Evolutionary conservation across 2,888 invertebrate species (phyloP).

Genomic region (Leptarthrus brevirostris): DNA sequence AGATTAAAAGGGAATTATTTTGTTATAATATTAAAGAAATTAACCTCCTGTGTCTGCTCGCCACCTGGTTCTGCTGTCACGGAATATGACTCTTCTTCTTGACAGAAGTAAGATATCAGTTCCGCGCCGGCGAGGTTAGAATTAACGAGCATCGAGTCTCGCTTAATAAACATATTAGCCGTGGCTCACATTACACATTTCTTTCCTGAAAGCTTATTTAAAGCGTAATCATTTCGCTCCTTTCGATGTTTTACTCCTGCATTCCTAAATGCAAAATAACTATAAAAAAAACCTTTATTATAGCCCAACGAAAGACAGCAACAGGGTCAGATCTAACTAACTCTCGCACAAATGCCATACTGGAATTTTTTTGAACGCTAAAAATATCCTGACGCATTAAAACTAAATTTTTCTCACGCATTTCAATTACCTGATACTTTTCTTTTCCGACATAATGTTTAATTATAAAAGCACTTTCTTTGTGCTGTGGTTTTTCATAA

Average conservation of each 20-base stretch:
- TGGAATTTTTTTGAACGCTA: constrained; percentile 92
- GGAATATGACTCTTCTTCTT: no score
- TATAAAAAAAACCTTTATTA: constrained; percentile 91
- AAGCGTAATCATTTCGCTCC: constrained; percentile 68
- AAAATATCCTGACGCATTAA: constrained; percentile 95
- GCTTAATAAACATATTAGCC: no score
- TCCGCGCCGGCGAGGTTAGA: no score
- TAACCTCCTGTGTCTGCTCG: no score
- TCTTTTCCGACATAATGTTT: constrained; percentile 97
- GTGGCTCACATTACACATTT: no score
- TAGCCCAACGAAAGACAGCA: constrained; percentile 93
- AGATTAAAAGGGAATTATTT: no score
- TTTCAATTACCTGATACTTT: constrained; percentile 91
- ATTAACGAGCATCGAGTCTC: no score
- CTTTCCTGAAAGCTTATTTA: constrained; percentile 58
- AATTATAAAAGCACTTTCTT: constrained; percentile 92
- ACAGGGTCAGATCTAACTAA: constrained; percentile 93
- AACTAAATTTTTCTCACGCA: constrained; percentile 96
- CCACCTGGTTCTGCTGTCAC: no score
- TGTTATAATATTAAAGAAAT: no score
- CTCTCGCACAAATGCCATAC: constrained; percentile 91
- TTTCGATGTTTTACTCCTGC: constrained; percentile 80
- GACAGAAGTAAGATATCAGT: no score
- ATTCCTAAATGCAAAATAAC: constrained; percentile 89
- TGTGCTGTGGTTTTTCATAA: constrained; percentile 92